Evolutionary conservation across 2,113 vertebrate genomes (phyloP), one percentile per base, ranked within the genome.

Genomic region (Triplophysa rosa): DNA sequence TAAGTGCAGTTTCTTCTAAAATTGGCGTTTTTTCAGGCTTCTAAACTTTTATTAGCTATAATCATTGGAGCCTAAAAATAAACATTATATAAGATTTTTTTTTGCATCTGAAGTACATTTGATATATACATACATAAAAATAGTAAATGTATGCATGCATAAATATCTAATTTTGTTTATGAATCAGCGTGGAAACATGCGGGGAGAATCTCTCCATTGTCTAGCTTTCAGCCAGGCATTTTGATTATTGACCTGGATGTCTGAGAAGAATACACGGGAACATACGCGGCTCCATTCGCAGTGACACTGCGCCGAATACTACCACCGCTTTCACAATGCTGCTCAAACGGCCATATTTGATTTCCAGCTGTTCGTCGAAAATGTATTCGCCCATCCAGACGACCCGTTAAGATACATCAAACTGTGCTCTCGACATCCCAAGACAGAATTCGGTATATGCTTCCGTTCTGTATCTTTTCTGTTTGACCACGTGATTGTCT

Each of bases 401-500:
- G 89, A 84, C 88, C 90, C 89, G 87, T 84, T 86, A 91, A 92
- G 89, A 91, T 89, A 87, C 87, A 92, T 91, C 90, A 93, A 92
- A 92, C 90, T 88, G 91, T 86, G 90, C 90, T 87, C 90, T 90
- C 90, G 89, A 90, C 89, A 91, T 93, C 89, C 89, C 87, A 88
- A 94, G 90, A 92, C 91, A 91, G 91, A 93, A 91, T 89, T 90
- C 94, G 94, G 95, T 95, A 95, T 96, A 96, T 94, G 90, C 88
- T 89, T 92, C 87, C 88, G 91, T 91, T 92, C 92, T 88, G 88
- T 83, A 87, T 93, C 87, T 90, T 67, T 95, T 80, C 94, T 94
- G 93, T 94, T 93, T 89, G 95, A 96, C 95, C 98, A 99, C 98
- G 98, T 99, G 98, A 99, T 97, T 95, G 94, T 95, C 94, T 96